Percentiles rank a stretch among this genome's conserved stretches.
Evolutionary conservation across 2,888 invertebrate genomes (phyloP).

Genomic region (Apodemia duryi): DNA sequence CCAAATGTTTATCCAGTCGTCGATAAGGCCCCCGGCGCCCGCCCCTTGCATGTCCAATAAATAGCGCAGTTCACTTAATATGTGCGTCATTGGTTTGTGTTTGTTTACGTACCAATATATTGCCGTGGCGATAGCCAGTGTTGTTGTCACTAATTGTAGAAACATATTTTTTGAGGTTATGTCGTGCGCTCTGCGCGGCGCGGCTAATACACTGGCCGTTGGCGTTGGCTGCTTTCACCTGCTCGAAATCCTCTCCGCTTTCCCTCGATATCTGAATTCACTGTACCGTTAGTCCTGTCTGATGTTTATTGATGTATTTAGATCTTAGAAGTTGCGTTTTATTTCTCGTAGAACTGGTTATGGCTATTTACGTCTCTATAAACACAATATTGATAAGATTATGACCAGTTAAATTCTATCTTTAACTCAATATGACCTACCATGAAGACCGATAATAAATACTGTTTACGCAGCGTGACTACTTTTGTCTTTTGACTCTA

Average conservation of each 20-base stretch:
- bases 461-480: neutral
- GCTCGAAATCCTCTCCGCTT: conserved; percentile 66
- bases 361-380: neutral
- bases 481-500: neutral
- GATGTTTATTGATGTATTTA: conserved; percentile 10
- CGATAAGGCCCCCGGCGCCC: conserved; percentile 78
- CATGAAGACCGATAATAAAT: neutral
- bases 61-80: conserved; percentile 74
- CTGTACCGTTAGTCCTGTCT: conserved; percentile 63
- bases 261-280: conserved; percentile 61
- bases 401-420: neutral
- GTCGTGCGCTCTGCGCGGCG: conserved; percentile 54
- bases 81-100: conserved; percentile 73
- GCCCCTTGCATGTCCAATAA: conserved; percentile 79
- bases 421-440: neutral
- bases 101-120: conserved; percentile 72
- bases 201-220: conserved; percentile 49
- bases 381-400: conserved; percentile 4
- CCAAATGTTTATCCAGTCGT: conserved; percentile 77
- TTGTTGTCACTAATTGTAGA: conserved; percentile 42
- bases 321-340: neutral
- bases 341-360: conserved; percentile 4
- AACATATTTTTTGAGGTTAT: conserved; percentile 48
- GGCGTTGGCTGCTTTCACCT: conserved; percentile 60
- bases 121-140: conserved; percentile 46